Evolutionary conservation across 2,797 vertebrate genomes (phyloP), one percentile per base, ranked within the genome.

Genomic region (Xyrichtys novacula): DNA sequence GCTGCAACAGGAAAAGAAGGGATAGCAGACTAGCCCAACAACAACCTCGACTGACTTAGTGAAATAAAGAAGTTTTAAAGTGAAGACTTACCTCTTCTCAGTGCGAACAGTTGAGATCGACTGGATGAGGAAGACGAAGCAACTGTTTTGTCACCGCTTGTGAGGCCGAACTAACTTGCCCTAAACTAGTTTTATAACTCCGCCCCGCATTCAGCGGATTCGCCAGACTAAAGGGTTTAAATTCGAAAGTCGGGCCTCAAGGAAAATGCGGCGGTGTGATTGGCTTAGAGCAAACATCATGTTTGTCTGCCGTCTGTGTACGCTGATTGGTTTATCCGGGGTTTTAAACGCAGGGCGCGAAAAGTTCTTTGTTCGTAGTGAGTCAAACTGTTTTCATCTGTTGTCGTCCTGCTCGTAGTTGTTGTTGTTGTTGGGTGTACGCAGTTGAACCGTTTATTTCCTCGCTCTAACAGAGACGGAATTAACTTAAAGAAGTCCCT

Each of bases 301-400:
- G 80, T 50, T 67, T 39, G 38, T 61, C 0, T 71, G 82, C 4
- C 0, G 5, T 5, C 0, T 0, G 15, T 57, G 19, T 0, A 1
- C 36, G 10, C 22, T 70, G 80, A 91, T 92, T 91, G 89, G 91
- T 47, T 67, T 46, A 19, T 17, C 2, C 5, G 73, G 82, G 63
- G 69, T 80, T 91, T 91, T 90, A 92, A 92, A 90, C 70, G 12
- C 14, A 85, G 66, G 86, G 90, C 91, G 91, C 88, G 68, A 91
- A 92, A 84, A 40, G 1, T 7, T 17, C 64, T 90, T 91, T 89
- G 88, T 92, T 76, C 60, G 48, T 28, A 0, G 11, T 2, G 20
- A 70, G 36, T 55, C 25, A 44, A 49, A 73, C 52, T 46, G 20
- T 40, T 20, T 29, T 39, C 0, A 3, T 38, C 3, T 43, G 23